These are phyloP conservation scores for Crocodylus rhombifer DNA, from an alignment of 2,797 vertebrate species.

Conservation along the genomic window DNA sequence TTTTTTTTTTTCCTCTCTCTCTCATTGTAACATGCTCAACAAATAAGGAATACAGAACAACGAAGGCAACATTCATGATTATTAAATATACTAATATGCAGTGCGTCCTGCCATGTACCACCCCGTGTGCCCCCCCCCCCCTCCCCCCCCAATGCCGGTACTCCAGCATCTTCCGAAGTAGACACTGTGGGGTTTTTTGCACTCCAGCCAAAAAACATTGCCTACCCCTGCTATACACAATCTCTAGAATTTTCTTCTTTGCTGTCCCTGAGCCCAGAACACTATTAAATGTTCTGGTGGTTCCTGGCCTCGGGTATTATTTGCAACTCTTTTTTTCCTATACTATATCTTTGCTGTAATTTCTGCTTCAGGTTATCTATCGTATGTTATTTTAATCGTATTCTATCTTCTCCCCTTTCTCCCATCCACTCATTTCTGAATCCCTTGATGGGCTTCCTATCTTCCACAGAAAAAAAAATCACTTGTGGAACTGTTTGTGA, in stretches of 20 bases:
- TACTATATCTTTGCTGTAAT: background rate
- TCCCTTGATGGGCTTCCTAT: background rate
- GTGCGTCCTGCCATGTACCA: too few species aligned
- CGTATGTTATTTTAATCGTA: background rate
- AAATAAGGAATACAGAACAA: too few species aligned
- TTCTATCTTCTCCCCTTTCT: background rate
- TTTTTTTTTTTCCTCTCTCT: too few species aligned
- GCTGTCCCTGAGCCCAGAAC: background rate
- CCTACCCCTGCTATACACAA: background rate
- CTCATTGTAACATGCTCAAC: too few species aligned
- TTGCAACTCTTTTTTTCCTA: background rate
- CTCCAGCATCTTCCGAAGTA: too few species aligned
- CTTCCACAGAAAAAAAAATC: background rate
- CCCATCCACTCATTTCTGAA: too few species aligned
- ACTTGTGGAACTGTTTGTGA: background rate
- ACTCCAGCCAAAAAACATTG: too few species aligned
- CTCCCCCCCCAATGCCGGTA: too few species aligned
- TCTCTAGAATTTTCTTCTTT: background rate
- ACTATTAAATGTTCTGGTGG: background rate
- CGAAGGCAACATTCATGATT: too few species aligned
- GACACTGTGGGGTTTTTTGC: too few species aligned
- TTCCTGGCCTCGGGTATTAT: background rate
- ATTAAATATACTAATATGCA: too few species aligned
- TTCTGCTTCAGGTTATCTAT: background rate
- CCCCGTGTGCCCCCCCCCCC: too few species aligned